phyloP scores from a whole-genome alignment of 1,140 invertebrate genomes.

The Tetragonula clypearis region DNA sequence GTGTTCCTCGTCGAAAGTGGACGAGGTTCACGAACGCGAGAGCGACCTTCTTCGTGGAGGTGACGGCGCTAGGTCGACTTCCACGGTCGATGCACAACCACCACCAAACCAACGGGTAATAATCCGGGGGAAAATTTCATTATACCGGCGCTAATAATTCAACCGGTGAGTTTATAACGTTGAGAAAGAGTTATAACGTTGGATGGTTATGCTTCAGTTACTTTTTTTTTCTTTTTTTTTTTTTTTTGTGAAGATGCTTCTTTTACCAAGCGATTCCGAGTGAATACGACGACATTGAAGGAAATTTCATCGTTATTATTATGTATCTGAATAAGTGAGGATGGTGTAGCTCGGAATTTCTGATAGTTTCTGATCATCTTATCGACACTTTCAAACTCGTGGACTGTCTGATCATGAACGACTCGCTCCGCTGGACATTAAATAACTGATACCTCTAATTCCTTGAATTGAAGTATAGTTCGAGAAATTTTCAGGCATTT shows the following conservation, averaged over 20 bases:
- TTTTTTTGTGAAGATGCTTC: neutral
- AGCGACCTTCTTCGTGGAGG: conserved; percentile 18
- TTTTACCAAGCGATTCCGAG: neutral
- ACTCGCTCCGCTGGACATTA: no score
- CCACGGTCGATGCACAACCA: conserved; percentile 52
- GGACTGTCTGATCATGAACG: no score
- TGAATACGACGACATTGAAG: neutral
- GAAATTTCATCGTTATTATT: neutral
- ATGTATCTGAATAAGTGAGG: no score
- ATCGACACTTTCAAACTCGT: no score
- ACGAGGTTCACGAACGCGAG: conserved; percentile 51
- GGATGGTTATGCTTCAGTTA: neutral
- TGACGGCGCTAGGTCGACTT: conserved; percentile 12
- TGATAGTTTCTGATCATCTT: no score
- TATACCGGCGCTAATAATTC: conserved; percentile 58
- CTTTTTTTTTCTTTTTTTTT: neutral
- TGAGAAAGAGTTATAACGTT: conserved; percentile 15
- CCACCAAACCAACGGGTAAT: conserved; percentile 44
- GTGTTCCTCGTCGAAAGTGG: conserved; percentile 53
- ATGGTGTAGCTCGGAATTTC: no score
- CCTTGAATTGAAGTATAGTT: no score
- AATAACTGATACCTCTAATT: no score
- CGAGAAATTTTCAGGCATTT: no score
- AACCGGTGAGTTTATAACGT: conserved; percentile 56
- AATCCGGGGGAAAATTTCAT: conserved; percentile 67